Evolutionary conservation across 2,113 vertebrate genomes (phyloP), one percentile per base, ranked within the genome.

Genomic region (Corythornis vintsioides): DNA sequence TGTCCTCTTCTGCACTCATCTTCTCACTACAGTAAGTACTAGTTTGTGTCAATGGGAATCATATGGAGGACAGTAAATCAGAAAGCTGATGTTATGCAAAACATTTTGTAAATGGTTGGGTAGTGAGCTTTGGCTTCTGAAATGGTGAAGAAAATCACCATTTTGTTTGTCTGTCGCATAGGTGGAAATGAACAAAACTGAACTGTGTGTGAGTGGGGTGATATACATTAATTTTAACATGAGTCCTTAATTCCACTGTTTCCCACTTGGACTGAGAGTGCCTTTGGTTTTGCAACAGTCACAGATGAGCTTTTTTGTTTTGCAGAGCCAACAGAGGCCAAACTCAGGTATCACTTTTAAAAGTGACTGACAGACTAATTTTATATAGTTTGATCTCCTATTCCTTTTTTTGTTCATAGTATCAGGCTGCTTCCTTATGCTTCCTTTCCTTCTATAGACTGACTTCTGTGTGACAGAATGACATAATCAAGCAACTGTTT

Each of bases 11-110:
- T 25, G 98, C 98, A 11, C 79, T 98, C 10, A 8, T 99, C 95
- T 97, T 97, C 94, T 98, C 98, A 0, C 74, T 99, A 74, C 98
- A 98, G 98, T 99, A 97, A 98, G 98, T 98, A 85, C 53, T 24
- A 20, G 7, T 2, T n/a, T 33, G 3, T 21, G 12, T 26, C 31
- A 31, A 4, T n/a, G 45, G 43, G 24, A 64, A 15, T 48, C 17
- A 8, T 38, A 3, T 1, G 17, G n/a, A 74, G 56, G 22, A n/a
- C 13, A 59, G 16, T n/a, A 22, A 31, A 6, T 61, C 11, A 6
- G 60, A n/a, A 82, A 22, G 35, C 25, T 48, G 19, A 2, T 71
- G 33, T 52, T 73, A 59, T 9, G 21, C 48, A 59, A 64, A 91
- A 21, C 3, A 2, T 80, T 80, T 66, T 55, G 33, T 42, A 66